Evolutionary conservation across 2,113 vertebrate genomes (phyloP), one percentile per base, ranked within the genome.

Genomic region (Pteropus alecto): DNA sequence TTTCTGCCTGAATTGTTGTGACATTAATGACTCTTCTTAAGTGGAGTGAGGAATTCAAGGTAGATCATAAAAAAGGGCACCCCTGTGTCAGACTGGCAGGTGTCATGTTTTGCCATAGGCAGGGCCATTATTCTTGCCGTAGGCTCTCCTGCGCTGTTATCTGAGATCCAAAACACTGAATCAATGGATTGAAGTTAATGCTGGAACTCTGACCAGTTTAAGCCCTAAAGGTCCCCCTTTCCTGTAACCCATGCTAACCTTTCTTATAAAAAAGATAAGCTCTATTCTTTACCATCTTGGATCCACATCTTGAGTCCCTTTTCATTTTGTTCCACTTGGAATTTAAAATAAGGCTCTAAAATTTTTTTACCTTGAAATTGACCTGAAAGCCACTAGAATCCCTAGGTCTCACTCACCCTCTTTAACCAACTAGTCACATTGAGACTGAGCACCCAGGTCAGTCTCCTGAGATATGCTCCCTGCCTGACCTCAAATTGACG

Each of bases 281-380:
- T 54, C 43, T 73, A n/a, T 67, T 46, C 35, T 87, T 35, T 28
- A 65, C 22, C 58, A 10, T 85, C 38, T 78, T 22, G 15, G 35
- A 8, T 54, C 84, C 8, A 82, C 24, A 65, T 85, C 38, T 73
- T 77, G 41, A 82, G 18, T 96, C 24, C 26, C n/a, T 74, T 81
- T 91, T 92, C 76, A 63, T 95, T 94, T 83, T 71, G 38, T 73
- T 86, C 9, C 22, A 71, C 30, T 79, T 78, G 51, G 28, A 94
- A 63, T 87, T 95, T 74, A 94, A 95, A 90, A 63, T 48, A 87
- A 95, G 18, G 1, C 21, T 54, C 30, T 18, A 90, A 41, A 60
- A 63, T 35, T 79, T 95, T 95, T 94, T 94, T 76, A 63, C 26
- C 38, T 90, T 79, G 43, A 83, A 94, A 68, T n/a, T 87, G 41